Base-by-base conservation (phyloP, 2,797 vertebrate species). In the Melanotaenia boesemani region DNA sequence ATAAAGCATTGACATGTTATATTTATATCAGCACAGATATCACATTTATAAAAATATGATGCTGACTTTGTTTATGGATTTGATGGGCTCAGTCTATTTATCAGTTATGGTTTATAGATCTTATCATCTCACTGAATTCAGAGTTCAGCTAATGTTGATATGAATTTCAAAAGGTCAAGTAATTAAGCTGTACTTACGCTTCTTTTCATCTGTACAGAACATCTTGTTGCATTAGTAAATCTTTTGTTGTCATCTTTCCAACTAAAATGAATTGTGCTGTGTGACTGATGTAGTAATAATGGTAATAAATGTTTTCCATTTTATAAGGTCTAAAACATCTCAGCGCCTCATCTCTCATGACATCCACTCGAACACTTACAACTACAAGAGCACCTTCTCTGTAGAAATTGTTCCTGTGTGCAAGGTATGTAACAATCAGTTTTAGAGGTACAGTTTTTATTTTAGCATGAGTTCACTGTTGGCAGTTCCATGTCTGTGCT, bases 341-440 rank as follows among this genome's bases (percentile, higher is more conserved):
- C 97, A 98, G 68, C 96, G 97, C 28, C 91, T 99, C 88, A 99
- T 98, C 89, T 99, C 98, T 4, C 98, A 99, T 4, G 98, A 99
- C 84, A 94, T 99, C 79, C 98, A 97, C 83, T 97, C 96, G 24
- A 99, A 99, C 71, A 95, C 96, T 4, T 99, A 94, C 91, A 99
- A 99, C 92, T 99, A 99, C 82, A 99, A 99, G 92, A 99, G 97
- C 93, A 98, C 97, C 72, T 99, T 95, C 91, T 99, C 98, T 3
- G 36, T 99, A 88, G 98, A 99, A 92, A 99, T 99, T 0, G 97
- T 99, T 76, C 98, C 98, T 3, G 92, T 99, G 70, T 99, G 98
- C 91, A 99, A 99, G 97, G 98, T 99, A 90, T 0, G 8, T 2
- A 6, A 26, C 46, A 16, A 13, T 10, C 2, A 37, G 6, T 16